A percentile compares a stretch with the other conserved stretches of the same genome.
Evolutionary conservation across 2,113 vertebrate genomes (phyloP).

Genomic region (Saguinus imperator): DNA sequence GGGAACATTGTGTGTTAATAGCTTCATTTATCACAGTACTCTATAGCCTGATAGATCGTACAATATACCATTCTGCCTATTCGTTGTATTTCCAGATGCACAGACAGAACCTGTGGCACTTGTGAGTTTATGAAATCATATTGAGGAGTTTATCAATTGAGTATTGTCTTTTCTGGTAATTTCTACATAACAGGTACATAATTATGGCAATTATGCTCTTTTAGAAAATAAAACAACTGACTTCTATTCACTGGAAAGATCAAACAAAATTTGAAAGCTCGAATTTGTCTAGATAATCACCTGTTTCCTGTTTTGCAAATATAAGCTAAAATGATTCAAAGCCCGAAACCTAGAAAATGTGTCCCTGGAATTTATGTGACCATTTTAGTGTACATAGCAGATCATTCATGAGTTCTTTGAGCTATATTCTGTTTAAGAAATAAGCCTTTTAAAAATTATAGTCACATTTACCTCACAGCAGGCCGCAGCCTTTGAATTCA

Average conservation of each 20-base stretch:
- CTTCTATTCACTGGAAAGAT: neutral
- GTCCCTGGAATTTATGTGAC: neutral
- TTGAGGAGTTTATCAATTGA: neutral
- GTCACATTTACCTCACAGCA: neutral
- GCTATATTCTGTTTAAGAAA: constrained; percentile 23
- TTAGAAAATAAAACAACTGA: constrained; percentile 26
- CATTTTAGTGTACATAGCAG: neutral
- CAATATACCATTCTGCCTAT: neutral
- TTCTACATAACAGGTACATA: neutral
- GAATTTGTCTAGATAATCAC: neutral
- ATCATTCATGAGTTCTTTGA: neutral
- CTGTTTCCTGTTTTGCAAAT: neutral
- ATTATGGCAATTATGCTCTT: constrained; percentile 28
- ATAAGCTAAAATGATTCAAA: neutral
- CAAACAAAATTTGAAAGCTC: neutral
- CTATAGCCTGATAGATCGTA: neutral
- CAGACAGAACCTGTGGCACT: neutral
- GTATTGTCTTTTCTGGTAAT: neutral
- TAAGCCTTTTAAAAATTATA: constrained; percentile 44
- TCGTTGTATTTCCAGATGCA: neutral
- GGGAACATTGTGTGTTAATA: constrained; percentile 34
- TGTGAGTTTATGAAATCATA: constrained; percentile 3
- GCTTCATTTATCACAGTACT: constrained; percentile 22
- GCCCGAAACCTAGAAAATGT: neutral
- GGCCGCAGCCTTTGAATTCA: neutral